These are phyloP conservation scores for Pyrocephalus nanus DNA, from an alignment of 2,797 vertebrate genomes.

Conservation along the genomic window DNA sequence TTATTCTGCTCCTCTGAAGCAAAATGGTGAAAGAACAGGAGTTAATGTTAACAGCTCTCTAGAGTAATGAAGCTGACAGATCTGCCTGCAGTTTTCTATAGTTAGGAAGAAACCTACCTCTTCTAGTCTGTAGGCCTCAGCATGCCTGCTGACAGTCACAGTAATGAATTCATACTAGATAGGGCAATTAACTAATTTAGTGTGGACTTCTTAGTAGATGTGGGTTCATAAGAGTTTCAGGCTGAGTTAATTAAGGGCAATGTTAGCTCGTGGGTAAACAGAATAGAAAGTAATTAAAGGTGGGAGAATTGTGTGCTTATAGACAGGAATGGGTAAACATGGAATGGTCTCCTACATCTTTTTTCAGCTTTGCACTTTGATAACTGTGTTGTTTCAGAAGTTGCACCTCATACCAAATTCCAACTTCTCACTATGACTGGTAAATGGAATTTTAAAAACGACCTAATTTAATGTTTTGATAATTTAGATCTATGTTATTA, in stretches of 20 bases:
- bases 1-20: not conserved
- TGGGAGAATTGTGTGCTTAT: not conserved
- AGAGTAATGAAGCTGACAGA: not conserved
- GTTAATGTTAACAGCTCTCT: not conserved
- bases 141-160: not conserved
- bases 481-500: not conserved
- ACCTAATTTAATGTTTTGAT: not conserved
- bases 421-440: not conserved
- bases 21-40: not conserved
- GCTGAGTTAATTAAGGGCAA: conserved; percentile 49
- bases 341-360: not conserved
- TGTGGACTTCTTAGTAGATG: not conserved
- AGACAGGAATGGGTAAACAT: not conserved
- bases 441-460: not conserved
- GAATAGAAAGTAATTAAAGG: conserved; percentile 13
- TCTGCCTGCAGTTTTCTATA: not conserved
- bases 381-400: not conserved
- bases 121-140: not conserved
- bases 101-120: not conserved
- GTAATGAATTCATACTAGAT: conserved; percentile 37
- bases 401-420: not conserved
- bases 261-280: conserved; percentile 1
- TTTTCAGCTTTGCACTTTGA: not conserved
- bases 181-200: conserved; percentile 54
- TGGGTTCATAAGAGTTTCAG: not conserved